These are phyloP conservation scores for Idaea aversata DNA, from an alignment of 2,888 invertebrate species.

Conservation along the genomic window DNA sequence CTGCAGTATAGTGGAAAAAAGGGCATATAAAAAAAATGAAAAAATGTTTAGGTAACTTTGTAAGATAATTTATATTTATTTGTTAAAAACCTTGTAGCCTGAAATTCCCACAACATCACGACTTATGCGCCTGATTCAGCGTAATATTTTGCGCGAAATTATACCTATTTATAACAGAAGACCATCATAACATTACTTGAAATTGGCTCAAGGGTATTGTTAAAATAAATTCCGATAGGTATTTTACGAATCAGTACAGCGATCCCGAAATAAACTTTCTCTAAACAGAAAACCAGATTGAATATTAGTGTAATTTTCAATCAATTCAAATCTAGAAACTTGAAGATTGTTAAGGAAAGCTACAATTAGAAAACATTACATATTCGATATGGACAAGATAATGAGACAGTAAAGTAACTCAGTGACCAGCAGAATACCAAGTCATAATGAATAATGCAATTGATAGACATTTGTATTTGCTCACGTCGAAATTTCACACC, in stretches of 20 bases:
- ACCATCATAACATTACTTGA: neutral
- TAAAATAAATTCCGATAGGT: neutral
- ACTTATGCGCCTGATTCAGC: no score
- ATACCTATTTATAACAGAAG: neutral
- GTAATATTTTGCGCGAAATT: neutral
- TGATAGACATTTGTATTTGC: constrained; percentile 8
- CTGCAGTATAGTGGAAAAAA: no score
- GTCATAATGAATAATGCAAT: constrained; percentile 20
- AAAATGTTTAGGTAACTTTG: no score
- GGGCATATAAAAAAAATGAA: no score
- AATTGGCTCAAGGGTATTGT: neutral
- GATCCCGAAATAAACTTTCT: neutral
- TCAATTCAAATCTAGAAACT: neutral
- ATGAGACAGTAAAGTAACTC: neutral
- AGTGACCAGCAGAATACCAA: neutral
- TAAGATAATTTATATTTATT: no score
- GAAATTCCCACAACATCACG: no score
- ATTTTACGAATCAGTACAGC: neutral
- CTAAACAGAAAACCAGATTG: neutral
- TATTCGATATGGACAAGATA: neutral
- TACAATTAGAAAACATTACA: neutral
- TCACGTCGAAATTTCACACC: constrained; percentile 38
- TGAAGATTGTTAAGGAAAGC: neutral
- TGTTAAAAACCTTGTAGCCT: no score
- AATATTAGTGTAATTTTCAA: neutral